These are phyloP conservation scores for Leptodactylus fuscus DNA, from an alignment of 2,113 vertebrate species.

Conservation along the genomic window DNA sequence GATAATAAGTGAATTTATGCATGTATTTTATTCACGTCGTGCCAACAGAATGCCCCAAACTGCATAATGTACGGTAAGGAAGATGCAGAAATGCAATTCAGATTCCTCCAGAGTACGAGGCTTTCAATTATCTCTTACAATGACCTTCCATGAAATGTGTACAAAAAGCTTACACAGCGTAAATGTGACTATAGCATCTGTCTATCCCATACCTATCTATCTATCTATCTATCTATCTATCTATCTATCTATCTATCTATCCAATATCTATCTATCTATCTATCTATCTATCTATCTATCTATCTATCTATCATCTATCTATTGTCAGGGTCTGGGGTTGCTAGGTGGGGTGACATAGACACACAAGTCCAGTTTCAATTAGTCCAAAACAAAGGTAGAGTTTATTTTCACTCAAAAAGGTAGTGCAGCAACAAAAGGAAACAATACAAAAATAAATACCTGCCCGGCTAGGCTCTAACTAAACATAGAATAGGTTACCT, in stretches of 20 bases:
- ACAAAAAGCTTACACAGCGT: not conserved
- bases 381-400: too few species aligned
- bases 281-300: slow-evolving; percentile 4
- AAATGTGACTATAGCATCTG: not conserved
- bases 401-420: too few species aligned
- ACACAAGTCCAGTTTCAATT: too few species aligned
- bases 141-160: not conserved
- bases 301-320: not conserved
- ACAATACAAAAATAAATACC: too few species aligned
- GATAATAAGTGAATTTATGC: slow-evolving; percentile 15
- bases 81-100: not conserved
- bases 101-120: not conserved
- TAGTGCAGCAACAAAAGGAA: too few species aligned
- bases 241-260: not conserved
- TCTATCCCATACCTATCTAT: too few species aligned
- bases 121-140: not conserved
- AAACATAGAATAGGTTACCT: too few species aligned
- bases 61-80: slow-evolving; percentile 16
- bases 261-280: not conserved
- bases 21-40: not conserved
- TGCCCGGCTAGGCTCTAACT: too few species aligned
- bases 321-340: too few species aligned
- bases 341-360: too few species aligned
- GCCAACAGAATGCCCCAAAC: not conserved
- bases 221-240: not conserved